Evolutionary conservation across 1,140 invertebrate genomes (phyloP).

Genomic region (Choristoneura fumiferana): DNA sequence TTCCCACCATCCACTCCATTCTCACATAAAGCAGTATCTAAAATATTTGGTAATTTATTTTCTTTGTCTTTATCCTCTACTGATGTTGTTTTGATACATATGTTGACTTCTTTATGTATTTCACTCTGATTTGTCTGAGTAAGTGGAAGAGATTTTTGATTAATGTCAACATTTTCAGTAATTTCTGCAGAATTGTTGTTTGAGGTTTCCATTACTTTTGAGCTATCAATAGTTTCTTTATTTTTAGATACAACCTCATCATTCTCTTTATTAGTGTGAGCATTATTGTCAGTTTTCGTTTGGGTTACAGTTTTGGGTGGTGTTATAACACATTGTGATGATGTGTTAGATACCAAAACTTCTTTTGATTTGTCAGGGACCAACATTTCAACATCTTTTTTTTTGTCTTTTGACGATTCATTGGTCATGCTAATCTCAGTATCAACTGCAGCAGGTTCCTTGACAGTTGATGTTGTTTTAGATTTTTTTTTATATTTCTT

Average conservation of each 20-base stretch:
- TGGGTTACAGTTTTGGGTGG: neutral
- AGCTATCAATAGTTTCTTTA: neutral
- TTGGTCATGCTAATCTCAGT: conserved; percentile 35
- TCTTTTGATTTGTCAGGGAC: conserved; percentile 1
- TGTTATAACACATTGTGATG: neutral
- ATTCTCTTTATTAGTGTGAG: neutral
- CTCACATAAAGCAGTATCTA: conserved; percentile 72
- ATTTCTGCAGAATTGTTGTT: neutral
- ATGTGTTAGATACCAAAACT: neutral
- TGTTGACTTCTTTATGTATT: conserved; percentile 37
- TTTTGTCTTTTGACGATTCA: conserved; percentile 25
- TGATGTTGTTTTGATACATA: conserved; percentile 28
- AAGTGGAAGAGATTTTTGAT: neutral
- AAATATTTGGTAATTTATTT: conserved; percentile 68
- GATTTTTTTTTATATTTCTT: conserved; percentile 40
- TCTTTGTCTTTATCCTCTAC: conserved; percentile 63
- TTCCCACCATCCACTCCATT: conserved; percentile 79
- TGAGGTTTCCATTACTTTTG: neutral
- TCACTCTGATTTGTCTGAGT: conserved; percentile 8
- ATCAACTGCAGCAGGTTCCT: conserved; percentile 24
- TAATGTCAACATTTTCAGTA: conserved; percentile 9
- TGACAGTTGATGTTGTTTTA: conserved; percentile 17
- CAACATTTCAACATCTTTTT: conserved; percentile 1
- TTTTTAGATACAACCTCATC: neutral
- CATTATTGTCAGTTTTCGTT: neutral